Base-by-base conservation (phyloP, 2,113 vertebrate species). In the Electrona antarctica region DNA sequence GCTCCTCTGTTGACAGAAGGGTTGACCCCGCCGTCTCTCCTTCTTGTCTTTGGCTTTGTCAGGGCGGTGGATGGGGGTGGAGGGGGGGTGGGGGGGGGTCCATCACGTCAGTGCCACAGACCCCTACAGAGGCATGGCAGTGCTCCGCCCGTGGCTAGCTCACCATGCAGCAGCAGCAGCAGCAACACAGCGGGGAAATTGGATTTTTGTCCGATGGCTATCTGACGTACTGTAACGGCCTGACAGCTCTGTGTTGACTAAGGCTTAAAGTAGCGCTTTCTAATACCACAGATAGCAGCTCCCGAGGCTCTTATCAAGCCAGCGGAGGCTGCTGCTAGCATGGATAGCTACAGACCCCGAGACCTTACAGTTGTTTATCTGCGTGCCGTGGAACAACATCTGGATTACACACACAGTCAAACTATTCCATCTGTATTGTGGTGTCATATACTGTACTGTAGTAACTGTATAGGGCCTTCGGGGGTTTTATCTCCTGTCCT, bases 181-280 rank as follows among this genome's bases (percentile, higher is more conserved):
- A 41, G 3, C 33, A 77, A 69, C 76, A 67, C 75, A 78, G 73
- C 63, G n/a, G 78, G 64, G 72, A 85, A 87, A 88, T 88, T 85
- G 84, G 84, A 87, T 90, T 89, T 41, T 83, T 71, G 71, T 86
- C 73, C n/a, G 85, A 88, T 87, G 78, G 82, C 81, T 89, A 90
- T 88, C 87, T 65, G 77, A 74, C 8, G 41, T 83, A 89, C 83
- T 84, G 85, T 88, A 79, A 74, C 73, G 76, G 81, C 81, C 33
- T 86, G 86, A 86, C 83, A 85, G 80, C 73, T 79, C 73, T 82
- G 85, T 91, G 84, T 90, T 86, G 86, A 88, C 86, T 75, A 60
- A 78, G 79, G 78, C 70, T 88, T 78, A 84, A 79, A 50, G 74
- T 58, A 57, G 21, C 64, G 56, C 83, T 82, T 86, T 89, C 80